Base-by-base conservation (phyloP, 2,113 vertebrate genomes). In the Gallinago media region DNA sequence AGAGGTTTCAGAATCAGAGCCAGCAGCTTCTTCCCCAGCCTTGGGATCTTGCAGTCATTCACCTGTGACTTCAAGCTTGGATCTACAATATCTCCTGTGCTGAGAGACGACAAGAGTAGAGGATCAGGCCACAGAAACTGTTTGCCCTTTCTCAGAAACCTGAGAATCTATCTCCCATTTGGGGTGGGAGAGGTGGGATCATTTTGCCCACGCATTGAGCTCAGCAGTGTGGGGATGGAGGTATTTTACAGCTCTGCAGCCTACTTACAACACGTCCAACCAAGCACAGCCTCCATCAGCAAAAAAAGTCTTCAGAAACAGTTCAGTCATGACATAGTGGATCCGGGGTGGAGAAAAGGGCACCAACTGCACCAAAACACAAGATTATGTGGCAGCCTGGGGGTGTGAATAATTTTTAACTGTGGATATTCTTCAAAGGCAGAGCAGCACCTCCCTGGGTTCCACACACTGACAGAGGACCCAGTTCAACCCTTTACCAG, bases 1-100 rank as follows among this genome's bases (percentile, higher is more conserved):
- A 99, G 66, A 26, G 98, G 98, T 94, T 97, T 98, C 29, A 99
- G 67, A 54, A 99, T 83, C 91, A 99, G 93, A 38, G 96, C 96
- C 42, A 98, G 26, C 32, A 97, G 63, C 95, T 96, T 99, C 97
- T 98, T 99, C 74, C 98, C 49, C 96, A 98, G 96, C 1, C 2
- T 31, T 0, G 99, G 99, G 9, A 98, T 16, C 59, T 17, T 80
- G 77, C 95, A 97, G 38, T 26, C 4, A 7, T 63, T 29, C 67
- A 97, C 12, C 90, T 98, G 97, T 31, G 46, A 0, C 58, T 71
- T 87, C 80, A 99, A 14, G 94, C 67, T 87, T 18, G 98, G 98
- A 87, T 99, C 99, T 81, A 99, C 7, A 3, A 97, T 94, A 29
- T 96, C 88, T 56, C 90, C 98, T 97, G 98, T 95, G 86, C 99